Percentiles rank a stretch among this genome's conserved stretches.
Evolutionary conservation across 1,140 invertebrate genomes (phyloP).

Genomic region (Platorchestia sp.): DNA sequence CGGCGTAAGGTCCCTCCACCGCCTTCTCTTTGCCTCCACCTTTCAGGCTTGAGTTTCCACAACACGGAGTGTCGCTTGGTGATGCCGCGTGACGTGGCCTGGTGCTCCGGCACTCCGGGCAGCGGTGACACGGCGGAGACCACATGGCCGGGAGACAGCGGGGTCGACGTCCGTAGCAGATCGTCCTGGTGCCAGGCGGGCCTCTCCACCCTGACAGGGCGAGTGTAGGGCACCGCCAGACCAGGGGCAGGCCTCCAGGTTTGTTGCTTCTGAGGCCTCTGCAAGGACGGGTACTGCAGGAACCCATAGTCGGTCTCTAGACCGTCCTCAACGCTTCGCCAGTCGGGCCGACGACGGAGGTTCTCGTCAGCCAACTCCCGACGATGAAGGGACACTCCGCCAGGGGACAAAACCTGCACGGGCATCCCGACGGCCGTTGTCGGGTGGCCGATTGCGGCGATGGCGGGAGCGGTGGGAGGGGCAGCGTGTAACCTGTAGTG

Average conservation of each 20-base stretch:
- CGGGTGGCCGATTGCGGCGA: not conserved
- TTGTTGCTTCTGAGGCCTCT: not conserved
- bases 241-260: constrained; percentile 41
- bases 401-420: constrained; percentile 40
- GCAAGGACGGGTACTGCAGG: constrained; percentile 54
- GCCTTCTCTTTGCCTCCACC: constrained; percentile 53
- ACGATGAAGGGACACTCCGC: constrained; percentile 45
- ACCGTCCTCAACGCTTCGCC: constrained; percentile 58
- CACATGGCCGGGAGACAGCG: not conserved
- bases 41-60: constrained; percentile 55
- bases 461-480: not conserved
- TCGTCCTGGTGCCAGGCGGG: constrained; percentile 42
- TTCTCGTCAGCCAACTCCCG: constrained; percentile 11
- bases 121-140: not conserved
- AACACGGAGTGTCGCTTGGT: constrained; percentile 56
- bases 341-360: constrained; percentile 42
- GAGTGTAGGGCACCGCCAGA: not conserved
- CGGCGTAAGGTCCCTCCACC: constrained; percentile 62
- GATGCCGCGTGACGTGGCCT: constrained; percentile 44
- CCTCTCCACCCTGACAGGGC: constrained; percentile 16
- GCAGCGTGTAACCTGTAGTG: constrained; percentile 24
- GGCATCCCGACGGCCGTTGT: constrained; percentile 31
- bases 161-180: constrained; percentile 50
- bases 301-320: constrained; percentile 58
- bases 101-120: constrained; percentile 10